Evolutionary conservation across 2,888 invertebrate species (phyloP), one percentile per base, ranked within the genome.

Genomic region (Toxonevra muliebris): DNA sequence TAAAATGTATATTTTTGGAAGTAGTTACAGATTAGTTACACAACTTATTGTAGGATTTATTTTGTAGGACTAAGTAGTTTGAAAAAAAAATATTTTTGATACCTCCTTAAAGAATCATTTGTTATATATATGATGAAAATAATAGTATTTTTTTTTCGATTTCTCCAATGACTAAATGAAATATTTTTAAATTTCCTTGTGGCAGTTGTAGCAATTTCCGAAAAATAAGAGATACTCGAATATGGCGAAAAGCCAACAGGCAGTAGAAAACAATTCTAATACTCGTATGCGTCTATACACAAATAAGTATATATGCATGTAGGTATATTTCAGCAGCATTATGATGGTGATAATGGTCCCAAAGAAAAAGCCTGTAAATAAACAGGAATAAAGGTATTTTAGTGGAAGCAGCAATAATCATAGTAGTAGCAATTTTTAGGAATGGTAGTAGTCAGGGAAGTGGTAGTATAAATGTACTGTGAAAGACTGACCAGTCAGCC

Each of bases 201-300:
- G 7, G 30, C 7, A 79, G 79, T 79, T 79, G 79, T 79, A 30
- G 30, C 7, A 79, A 79, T 79, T 79, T 79, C 79, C 78, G 79
- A 77, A 79, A 79, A 30, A 30, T 30, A 7, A 79, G 79, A 78
- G 79, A 78, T 79, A 79, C 79, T 77, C n/a, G n/a, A n/a, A 76
- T 78, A 43, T 30, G 7, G 3, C 30, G 30, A 30, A n/a, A n/a
- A n/a, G n/a, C n/a, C n/a, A n/a, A n/a, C n/a, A n/a, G n/a, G n/a
- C n/a, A n/a, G n/a, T n/a, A n/a, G n/a, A n/a, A 30, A 30, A 30
- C 30, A 30, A 7, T 30, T 30, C 3, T 30, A 66, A 54, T 60
- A 42, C 60, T 52, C 30, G 41, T 59, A n/a, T n/a, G n/a, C n/a
- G n/a, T 66, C 61, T 57, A 57, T 61, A 66, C 61, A 57, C 62